These are phyloP conservation scores for Matsumurasca onukii DNA, from an alignment of 1,140 invertebrate genomes.

Conservation along the genomic window DNA sequence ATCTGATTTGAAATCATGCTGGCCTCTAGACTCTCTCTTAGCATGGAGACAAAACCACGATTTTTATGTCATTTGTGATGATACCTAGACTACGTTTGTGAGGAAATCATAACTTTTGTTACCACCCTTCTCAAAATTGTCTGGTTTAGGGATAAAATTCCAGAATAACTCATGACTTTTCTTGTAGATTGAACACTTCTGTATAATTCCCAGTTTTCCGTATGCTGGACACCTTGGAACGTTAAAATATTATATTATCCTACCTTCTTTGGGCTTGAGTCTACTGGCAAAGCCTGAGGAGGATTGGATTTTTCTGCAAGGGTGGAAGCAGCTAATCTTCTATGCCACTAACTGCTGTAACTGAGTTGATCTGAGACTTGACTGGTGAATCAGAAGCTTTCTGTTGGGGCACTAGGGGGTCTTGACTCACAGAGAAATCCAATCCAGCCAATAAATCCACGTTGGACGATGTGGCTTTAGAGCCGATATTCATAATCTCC, in stretches of 20 bases:
- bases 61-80: too few species aligned
- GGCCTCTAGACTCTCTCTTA: too few species aligned
- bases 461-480: slow-evolving; percentile 50
- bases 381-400: neutral
- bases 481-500: neutral
- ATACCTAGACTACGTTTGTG: too few species aligned
- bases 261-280: neutral
- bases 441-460: slow-evolving; percentile 76
- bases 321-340: slow-evolving; percentile 1
- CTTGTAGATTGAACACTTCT: too few species aligned
- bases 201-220: too few species aligned
- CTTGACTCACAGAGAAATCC: slow-evolving; percentile 70
- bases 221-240: neutral
- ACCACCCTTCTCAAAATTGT: too few species aligned
- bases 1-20: too few species aligned
- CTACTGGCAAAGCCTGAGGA: neutral
- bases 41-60: too few species aligned
- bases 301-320: neutral
- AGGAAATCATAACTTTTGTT: too few species aligned
- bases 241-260: neutral
- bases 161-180: too few species aligned
- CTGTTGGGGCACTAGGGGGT: slow-evolving; percentile 62
- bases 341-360: neutral
- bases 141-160: too few species aligned
- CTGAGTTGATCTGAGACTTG: neutral